phyloP scores from a whole-genome alignment of 92 coral and sea anemone species.

The Paragorgia papillata region DNA sequence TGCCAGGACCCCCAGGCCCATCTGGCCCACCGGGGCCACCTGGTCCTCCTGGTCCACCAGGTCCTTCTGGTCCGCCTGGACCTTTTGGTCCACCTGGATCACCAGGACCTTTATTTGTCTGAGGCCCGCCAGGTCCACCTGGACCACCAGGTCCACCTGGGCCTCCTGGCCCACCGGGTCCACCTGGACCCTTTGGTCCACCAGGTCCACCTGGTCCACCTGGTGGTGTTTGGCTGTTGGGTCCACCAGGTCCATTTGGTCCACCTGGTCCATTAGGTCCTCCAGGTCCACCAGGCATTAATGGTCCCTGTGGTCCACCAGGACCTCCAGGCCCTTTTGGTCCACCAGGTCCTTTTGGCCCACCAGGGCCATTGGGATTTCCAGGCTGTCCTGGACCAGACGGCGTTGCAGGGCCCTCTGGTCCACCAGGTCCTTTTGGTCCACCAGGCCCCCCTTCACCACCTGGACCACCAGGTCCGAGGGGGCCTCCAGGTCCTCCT shows the following conservation, averaged over 20 bases:
- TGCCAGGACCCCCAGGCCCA: slow-evolving; percentile 53
- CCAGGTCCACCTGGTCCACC: slow-evolving; percentile 69
- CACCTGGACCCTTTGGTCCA: slow-evolving; percentile 81
- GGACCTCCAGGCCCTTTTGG: slow-evolving; percentile 34
- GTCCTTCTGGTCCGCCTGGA: slow-evolving; percentile 15
- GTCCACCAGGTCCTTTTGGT: slow-evolving; percentile 63
- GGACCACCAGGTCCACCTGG: slow-evolving; percentile 71
- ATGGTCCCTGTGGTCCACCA: slow-evolving; percentile 53
- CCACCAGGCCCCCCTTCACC: background rate
- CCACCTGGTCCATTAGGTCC: slow-evolving; percentile 77
- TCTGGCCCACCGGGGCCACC: slow-evolving; percentile 34
- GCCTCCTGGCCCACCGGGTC: slow-evolving; percentile 90
- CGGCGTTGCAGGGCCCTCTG: slow-evolving; percentile 66
- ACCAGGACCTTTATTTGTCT: background rate
- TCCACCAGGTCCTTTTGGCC: slow-evolving; percentile 39
- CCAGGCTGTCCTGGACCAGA: slow-evolving; percentile 70
- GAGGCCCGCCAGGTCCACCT: background rate
- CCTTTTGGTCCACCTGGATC: slow-evolving; percentile 2
- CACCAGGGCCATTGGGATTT: slow-evolving; percentile 48
- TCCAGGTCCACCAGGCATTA: slow-evolving; percentile 64
- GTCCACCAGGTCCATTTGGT: slow-evolving; percentile 59
- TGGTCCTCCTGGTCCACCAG: slow-evolving; percentile 18
- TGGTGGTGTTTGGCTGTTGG: slow-evolving; percentile 55
- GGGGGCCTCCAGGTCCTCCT: slow-evolving; percentile 22
- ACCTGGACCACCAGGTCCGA: slow-evolving; percentile 50